phyloP scores from a whole-genome alignment of 2,888 invertebrate genomes.

The Tipula unca region DNA sequence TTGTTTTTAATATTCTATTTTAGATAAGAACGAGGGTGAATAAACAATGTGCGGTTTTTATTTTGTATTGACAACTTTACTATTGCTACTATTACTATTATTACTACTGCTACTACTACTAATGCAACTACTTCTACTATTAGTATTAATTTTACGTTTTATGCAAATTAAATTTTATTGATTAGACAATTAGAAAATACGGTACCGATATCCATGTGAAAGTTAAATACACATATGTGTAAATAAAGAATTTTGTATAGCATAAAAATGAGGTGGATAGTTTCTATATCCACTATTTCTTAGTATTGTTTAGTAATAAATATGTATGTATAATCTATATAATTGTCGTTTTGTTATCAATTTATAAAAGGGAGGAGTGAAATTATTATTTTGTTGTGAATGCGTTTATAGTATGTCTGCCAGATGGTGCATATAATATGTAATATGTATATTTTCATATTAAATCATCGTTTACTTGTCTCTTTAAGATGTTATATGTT shows the following conservation, averaged over 20 bases:
- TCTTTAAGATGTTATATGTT: too few relatives aligned
- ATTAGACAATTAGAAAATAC: not conserved
- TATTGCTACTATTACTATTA: not conserved
- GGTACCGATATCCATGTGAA: not conserved
- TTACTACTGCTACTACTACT: not conserved
- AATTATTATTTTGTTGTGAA: not conserved
- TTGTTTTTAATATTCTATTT: not conserved
- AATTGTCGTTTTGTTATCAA: not conserved
- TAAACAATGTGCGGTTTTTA: not conserved
- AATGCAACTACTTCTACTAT: not conserved
- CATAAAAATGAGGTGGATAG: not conserved
- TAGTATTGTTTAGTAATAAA: not conserved
- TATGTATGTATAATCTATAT: not conserved
- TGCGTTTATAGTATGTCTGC: not conserved
- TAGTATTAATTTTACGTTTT: not conserved
- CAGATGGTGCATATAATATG: too few relatives aligned
- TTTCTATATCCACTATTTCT: not conserved
- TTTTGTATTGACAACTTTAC: not conserved
- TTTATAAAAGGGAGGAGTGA: not conserved
- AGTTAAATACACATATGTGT: not conserved
- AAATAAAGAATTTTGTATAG: not conserved
- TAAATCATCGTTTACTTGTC: too few relatives aligned
- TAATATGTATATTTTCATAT: too few relatives aligned
- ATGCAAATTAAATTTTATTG: not conserved
- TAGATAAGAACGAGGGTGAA: not conserved